Percentiles rank a stretch among this genome's conserved stretches.
Conservation (phyloP, 2,113 vertebrate genomes). For the Pao palembangensis region DNA sequence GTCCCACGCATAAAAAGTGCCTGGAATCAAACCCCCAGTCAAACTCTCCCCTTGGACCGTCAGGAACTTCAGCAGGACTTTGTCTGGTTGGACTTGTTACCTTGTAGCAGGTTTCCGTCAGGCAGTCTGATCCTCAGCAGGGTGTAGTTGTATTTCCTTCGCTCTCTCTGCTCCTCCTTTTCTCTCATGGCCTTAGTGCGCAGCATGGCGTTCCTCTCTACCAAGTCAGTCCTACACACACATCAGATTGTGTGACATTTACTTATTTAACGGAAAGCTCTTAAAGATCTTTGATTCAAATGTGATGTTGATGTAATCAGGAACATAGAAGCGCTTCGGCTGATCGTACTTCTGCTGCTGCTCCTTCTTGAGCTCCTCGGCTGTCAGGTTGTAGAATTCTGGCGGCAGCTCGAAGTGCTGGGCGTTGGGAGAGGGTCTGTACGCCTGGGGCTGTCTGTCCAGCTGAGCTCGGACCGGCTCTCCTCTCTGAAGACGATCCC, state of each 20-base stretch:
- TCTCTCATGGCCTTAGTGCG: constrained; percentile 93
- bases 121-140: constrained; percentile 86
- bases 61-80: neutral
- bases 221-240: constrained; percentile 76
- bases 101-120: constrained; percentile 87
- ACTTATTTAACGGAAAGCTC: no score
- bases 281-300: no score
- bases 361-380: constrained; percentile 85
- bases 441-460: constrained; percentile 79
- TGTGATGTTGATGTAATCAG: neutral
- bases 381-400: constrained; percentile 87
- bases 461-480: constrained; percentile 84
- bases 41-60: neutral
- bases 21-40: constrained; percentile 56
- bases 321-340: no score
- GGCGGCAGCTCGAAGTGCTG: constrained; percentile 83
- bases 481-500: constrained; percentile 77
- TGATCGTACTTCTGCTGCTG: constrained; percentile 78
- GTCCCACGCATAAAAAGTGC: constrained; percentile 90
- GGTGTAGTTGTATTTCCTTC: constrained; percentile 87
- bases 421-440: constrained; percentile 77
- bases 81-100: constrained; percentile 49
- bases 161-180: constrained; percentile 86
- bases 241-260: neutral
- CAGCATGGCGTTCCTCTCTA: constrained; percentile 85